A percentile compares a stretch with the other conserved stretches of the same genome.
Evolutionary conservation across 2,113 vertebrate genomes (phyloP).

Genomic region (Dicrurus megarhynchus): DNA sequence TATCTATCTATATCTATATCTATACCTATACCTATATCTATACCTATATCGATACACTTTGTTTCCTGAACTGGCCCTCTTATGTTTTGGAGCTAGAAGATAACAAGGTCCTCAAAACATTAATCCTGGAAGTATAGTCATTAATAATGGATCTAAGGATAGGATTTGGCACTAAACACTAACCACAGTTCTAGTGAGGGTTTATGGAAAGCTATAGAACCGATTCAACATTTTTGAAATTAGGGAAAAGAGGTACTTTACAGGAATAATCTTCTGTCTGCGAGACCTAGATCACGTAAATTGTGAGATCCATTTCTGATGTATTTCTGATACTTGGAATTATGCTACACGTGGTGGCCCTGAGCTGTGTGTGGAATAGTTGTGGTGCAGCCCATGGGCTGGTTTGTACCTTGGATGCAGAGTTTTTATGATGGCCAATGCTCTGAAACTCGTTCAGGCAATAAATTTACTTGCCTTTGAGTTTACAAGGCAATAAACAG

Average conservation of each 20-base stretch:
- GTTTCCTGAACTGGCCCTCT: background rate
- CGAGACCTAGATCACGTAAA: background rate
- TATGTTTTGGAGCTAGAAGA: background rate
- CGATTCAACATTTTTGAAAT: background rate
- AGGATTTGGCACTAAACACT: background rate
- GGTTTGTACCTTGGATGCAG: conserved; percentile 68
- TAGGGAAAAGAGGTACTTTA: background rate
- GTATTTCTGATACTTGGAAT: conserved; percentile 30
- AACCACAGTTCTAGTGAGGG: background rate
- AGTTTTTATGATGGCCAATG: conserved; percentile 78
- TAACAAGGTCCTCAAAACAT: background rate
- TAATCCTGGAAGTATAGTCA: background rate
- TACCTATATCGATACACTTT: background rate
- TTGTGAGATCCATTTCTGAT: background rate
- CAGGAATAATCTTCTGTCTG: background rate
- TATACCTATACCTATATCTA: too few species aligned
- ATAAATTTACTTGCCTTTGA: conserved; percentile 86
- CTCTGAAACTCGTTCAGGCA: conserved; percentile 78
- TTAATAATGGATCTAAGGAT: background rate
- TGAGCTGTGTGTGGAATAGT: conserved; percentile 25
- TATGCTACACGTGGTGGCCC: background rate
- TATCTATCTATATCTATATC: too few species aligned
- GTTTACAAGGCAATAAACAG: conserved; percentile 87
- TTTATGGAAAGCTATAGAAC: background rate
- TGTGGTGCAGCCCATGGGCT: conserved; percentile 60